These are phyloP conservation scores for Lymantria monacha DNA, from an alignment of 2,888 invertebrate genomes.

Conservation along the genomic window DNA sequence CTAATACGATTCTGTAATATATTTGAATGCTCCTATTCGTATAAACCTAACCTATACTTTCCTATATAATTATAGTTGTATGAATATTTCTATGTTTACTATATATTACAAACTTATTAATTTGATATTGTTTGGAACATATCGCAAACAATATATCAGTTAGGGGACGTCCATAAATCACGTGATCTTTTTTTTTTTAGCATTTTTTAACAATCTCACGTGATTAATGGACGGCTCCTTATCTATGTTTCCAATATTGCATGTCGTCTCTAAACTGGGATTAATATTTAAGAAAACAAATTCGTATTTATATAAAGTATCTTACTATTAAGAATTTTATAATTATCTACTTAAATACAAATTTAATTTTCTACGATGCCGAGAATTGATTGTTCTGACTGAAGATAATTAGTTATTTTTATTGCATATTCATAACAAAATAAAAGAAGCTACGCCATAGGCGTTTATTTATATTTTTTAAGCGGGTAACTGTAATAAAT, in stretches of 20 bases:
- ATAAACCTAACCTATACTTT: too few species aligned
- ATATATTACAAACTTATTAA: background rate
- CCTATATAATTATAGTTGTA: constrained; percentile 3
- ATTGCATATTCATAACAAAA: background rate
- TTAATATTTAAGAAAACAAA: constrained; percentile 2
- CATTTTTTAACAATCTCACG: too few species aligned
- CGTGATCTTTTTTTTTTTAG: too few species aligned
- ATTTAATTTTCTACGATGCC: constrained; percentile 20
- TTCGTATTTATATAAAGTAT: constrained; percentile 5
- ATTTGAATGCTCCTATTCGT: too few species aligned
- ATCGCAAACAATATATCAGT: background rate
- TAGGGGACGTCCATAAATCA: too few species aligned
- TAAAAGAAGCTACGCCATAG: too few species aligned
- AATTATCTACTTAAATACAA: constrained; percentile 16
- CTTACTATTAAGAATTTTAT: constrained; percentile 29
- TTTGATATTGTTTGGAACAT: background rate
- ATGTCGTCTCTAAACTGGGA: constrained; percentile 2
- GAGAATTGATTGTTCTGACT: constrained; percentile 9
- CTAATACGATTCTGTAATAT: too few species aligned
- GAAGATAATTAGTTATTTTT: background rate
- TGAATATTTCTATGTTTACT: constrained; percentile 1
- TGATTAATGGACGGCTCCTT: too few species aligned
- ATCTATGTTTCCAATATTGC: background rate
- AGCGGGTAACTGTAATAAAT: too few species aligned
- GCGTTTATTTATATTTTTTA: too few species aligned